Evolutionary conservation across 2,113 vertebrate genomes (phyloP), one percentile per base, ranked within the genome.

Genomic region (Pongo abelii): DNA sequence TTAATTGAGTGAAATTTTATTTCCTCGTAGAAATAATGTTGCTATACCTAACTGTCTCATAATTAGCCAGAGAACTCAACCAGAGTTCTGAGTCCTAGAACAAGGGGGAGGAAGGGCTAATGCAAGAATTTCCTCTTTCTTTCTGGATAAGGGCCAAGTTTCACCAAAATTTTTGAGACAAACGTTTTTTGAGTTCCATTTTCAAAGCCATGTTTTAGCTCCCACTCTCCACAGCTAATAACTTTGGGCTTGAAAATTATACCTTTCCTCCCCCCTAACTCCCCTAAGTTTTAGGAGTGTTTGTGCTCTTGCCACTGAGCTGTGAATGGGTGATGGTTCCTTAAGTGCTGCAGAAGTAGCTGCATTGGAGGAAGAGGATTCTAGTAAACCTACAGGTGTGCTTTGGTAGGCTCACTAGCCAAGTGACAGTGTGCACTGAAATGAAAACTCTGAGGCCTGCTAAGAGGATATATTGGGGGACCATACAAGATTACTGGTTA

Each of bases 1-100:
- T 32, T 69, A 59, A 69, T 52, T 78, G 46, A n/a, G 30, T 43
- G 35, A 77, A 55, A 61, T 84, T 90, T 92, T 32, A 35, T 88
- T 91, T 96, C n/a, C 12, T 95, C 17, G 55, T 30, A 81, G 55
- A 91, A 94, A 38, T 84, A 52, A 70, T 91, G 55, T 84, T 88
- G 35, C 64, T 75, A n/a, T 52, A 48, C 10, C 52, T 27, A 59
- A 74, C 52, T 61, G 22, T 52, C 43, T 77, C 11, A 1, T 57
- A 69, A 80, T 81, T n/a, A 46, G n/a, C 48, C 30, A 43, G 57
- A 80, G 50, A 88, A 38, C 32, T 88, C 11, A 40, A 50, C 25
- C 8, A 61, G 74, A 74, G 83, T 70, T 46, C 59, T 30, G 12
- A 38, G n/a, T 84, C 18, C 74, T 89, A 25, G 61, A 22, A 30